A percentile compares a stretch with the other conserved stretches of the same genome.
These are phyloP conservation scores for Xestia xanthographa DNA, from an alignment of 2,888 invertebrate genomes.

Conservation along the genomic window DNA sequence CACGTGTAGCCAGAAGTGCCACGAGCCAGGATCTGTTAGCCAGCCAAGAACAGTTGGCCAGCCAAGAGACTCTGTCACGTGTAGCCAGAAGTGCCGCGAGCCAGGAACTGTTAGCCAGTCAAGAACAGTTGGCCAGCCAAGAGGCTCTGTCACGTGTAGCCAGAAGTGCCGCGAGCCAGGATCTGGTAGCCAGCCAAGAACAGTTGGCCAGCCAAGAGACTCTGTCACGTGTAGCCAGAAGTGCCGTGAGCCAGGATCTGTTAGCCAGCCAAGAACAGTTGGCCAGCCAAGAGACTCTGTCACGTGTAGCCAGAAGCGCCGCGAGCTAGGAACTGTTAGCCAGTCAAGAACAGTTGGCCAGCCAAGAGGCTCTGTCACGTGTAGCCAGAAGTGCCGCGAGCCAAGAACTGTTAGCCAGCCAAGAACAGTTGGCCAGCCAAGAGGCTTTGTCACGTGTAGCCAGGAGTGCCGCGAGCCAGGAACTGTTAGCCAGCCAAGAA, in stretches of 20 bases:
- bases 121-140: slow-evolving; percentile 6
- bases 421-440: slow-evolving; percentile 6
- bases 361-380: slow-evolving; percentile 2
- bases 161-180: slow-evolving; percentile 5
- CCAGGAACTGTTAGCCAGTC: slow-evolving; percentile 1
- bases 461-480: slow-evolving; percentile 5
- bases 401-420: slow-evolving; percentile 10
- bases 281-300: slow-evolving; percentile 3
- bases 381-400: neutral
- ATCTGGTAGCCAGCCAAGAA: neutral
- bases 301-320: neutral
- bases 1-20: neutral
- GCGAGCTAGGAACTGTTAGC: neutral
- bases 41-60: slow-evolving; percentile 12
- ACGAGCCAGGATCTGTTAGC: slow-evolving; percentile 5
- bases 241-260: slow-evolving; percentile 5
- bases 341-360: slow-evolving; percentile 3
- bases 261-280: slow-evolving; percentile 14
- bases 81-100: slow-evolving; percentile 2
- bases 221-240: slow-evolving; percentile 20
- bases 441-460: slow-evolving; percentile 8
- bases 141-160: slow-evolving; percentile 2
- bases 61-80: slow-evolving; percentile 5
- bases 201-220: slow-evolving; percentile 7
- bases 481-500: slow-evolving; percentile 4